These are phyloP conservation scores for Sminthopsis crassicaudata DNA, from an alignment of 2,113 vertebrate genomes.

Conservation along the genomic window DNA sequence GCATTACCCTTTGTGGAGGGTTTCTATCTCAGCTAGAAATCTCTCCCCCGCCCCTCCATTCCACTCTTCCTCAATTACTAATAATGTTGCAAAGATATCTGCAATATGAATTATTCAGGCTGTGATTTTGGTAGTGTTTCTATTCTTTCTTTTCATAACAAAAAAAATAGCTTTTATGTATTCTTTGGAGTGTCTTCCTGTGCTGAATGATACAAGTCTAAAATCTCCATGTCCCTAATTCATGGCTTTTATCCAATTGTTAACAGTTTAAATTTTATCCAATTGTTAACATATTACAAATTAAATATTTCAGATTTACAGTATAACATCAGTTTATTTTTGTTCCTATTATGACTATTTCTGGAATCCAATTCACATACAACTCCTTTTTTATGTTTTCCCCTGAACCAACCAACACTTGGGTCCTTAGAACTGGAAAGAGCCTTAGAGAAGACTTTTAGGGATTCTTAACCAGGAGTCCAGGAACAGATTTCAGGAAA, in stretches of 20 bases:
- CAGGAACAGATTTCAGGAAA: neutral
- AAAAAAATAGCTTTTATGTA: neutral
- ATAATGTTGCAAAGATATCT: neutral
- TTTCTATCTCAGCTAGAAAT: neutral
- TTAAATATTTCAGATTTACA: neutral
- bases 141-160: neutral
- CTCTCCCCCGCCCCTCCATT: neutral
- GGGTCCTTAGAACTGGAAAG: neutral
- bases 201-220: neutral
- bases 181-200: neutral
- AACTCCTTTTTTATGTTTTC: neutral
- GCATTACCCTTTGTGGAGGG: neutral
- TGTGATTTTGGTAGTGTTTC: neutral
- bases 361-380: neutral
- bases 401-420: neutral
- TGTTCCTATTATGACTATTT: neutral
- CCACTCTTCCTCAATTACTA: neutral
- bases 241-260: neutral
- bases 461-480: neutral
- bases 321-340: neutral
- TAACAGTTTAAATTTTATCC: neutral
- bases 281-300: neutral
- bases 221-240: neutral
- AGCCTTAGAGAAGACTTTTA: neutral
- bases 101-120: neutral